Conservation (phyloP, 2,888 invertebrate genomes). For the Fragum fragum region DNA sequence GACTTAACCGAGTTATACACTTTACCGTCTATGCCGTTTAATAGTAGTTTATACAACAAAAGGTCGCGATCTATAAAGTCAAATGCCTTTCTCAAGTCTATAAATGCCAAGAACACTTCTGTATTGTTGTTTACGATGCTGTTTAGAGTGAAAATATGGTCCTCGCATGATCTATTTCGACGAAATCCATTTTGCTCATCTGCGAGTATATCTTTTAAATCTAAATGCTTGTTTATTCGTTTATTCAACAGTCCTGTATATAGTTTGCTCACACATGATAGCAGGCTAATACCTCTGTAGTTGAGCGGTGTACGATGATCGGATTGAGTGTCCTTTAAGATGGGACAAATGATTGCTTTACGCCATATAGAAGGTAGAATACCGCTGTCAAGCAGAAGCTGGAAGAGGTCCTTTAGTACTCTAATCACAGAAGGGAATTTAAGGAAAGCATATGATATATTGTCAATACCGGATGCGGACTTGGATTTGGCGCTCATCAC, state of each 20-base stretch:
- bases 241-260: conserved; percentile 44
- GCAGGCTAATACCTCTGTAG: conserved; percentile 35
- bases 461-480: conserved; percentile 32
- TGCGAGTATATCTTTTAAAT: conserved; percentile 32
- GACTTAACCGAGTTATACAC: conserved; percentile 24
- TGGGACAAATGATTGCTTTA: conserved; percentile 34
- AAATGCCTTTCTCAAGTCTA: conserved; percentile 28
- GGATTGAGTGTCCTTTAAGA: conserved; percentile 27
- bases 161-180: conserved; percentile 44
- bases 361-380: conserved; percentile 38
- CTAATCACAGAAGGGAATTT: conserved; percentile 33
- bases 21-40: conserved; percentile 41
- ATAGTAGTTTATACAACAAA: conserved; percentile 46
- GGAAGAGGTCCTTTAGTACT: conserved; percentile 33
- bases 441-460: conserved; percentile 35
- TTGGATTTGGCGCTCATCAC: conserved; percentile 29
- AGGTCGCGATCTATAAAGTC: conserved; percentile 41
- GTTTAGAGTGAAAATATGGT: conserved; percentile 43
- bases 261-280: conserved; percentile 49
- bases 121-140: conserved; percentile 36
- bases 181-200: conserved; percentile 57
- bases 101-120: conserved; percentile 26
- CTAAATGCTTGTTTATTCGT: conserved; percentile 36
- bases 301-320: conserved; percentile 17
- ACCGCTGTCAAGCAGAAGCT: conserved; percentile 37